Evolutionary conservation across 1,140 invertebrate species (phyloP).

Genomic region (Lethrus apterus): DNA sequence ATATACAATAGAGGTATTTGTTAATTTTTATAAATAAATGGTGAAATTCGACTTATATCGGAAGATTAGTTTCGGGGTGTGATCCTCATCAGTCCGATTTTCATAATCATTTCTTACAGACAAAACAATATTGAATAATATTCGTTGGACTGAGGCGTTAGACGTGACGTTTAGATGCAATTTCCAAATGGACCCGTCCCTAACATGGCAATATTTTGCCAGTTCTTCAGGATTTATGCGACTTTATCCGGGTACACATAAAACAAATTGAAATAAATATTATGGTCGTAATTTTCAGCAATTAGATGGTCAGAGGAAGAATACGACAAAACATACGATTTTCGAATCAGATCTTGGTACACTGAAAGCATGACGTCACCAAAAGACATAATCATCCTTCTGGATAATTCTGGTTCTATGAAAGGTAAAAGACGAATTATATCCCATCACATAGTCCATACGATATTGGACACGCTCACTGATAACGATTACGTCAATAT

Average conservation of each 20-base stretch:
- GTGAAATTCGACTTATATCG: not conserved
- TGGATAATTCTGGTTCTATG: conserved; percentile 96
- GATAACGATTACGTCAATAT: conserved; percentile 99
- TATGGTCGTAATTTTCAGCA: conserved; percentile 42
- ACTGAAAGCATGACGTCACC: conserved; percentile 94
- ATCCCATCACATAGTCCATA: conserved; percentile 87
- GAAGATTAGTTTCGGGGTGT: too few relatives aligned
- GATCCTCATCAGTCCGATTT: too few relatives aligned
- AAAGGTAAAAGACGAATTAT: conserved; percentile 88
- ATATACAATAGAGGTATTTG: conserved; percentile 27
- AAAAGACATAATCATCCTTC: conserved; percentile 92
- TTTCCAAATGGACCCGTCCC: conserved; percentile 74
- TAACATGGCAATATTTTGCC: conserved; percentile 96
- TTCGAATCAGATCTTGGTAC: conserved; percentile 85
- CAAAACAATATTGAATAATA: conserved; percentile 31
- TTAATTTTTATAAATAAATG: too few relatives aligned
- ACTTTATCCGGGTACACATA: conserved; percentile 66
- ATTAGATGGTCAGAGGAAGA: conserved; percentile 62
- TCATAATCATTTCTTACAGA: conserved; percentile 22
- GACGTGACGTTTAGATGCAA: conserved; percentile 82
- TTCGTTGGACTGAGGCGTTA: conserved; percentile 71
- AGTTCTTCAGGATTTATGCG: conserved; percentile 86
- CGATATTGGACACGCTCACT: conserved; percentile 93
- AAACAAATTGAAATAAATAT: too few relatives aligned
- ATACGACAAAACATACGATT: conserved; percentile 80